Conservation (phyloP, 1,140 invertebrate genomes). For the Drosophila sp. region DNA sequence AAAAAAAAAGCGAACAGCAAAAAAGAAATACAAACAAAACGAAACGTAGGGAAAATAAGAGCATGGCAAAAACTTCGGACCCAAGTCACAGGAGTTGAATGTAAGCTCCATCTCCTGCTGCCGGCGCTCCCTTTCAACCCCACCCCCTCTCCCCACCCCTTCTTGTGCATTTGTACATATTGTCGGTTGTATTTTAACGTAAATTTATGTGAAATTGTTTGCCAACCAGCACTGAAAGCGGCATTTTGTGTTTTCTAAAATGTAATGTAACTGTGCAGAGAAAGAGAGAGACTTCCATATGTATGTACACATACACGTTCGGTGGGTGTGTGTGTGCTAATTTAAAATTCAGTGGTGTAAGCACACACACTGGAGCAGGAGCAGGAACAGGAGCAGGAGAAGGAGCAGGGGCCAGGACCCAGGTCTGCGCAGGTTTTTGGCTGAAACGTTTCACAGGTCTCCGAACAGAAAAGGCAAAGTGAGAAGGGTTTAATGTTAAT, state of each 20-base stretch:
- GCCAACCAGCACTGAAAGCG: slow-evolving; percentile 51
- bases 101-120: background rate
- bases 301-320: background rate
- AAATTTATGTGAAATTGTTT: slow-evolving; percentile 79
- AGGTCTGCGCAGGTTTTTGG: slow-evolving; percentile 40
- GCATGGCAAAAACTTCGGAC: slow-evolving; percentile 31
- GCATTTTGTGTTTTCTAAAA: slow-evolving; percentile 78
- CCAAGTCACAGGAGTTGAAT: slow-evolving; percentile 1
- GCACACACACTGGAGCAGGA: slow-evolving; percentile 39
- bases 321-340: slow-evolving; percentile 38
- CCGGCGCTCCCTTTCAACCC: background rate
- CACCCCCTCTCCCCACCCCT: background rate
- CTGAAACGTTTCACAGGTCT: background rate
- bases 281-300: background rate
- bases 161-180: slow-evolving; percentile 63
- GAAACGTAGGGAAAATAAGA: slow-evolving; percentile 21
- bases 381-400: background rate
- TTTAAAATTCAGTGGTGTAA: slow-evolving; percentile 48
- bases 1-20: slow-evolving; percentile 55
- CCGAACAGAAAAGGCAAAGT: background rate
- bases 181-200: slow-evolving; percentile 68
- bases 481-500: slow-evolving; percentile 70
- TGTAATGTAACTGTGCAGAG: slow-evolving; percentile 56
- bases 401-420: slow-evolving; percentile 20
- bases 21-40: slow-evolving; percentile 24